Base-by-base conservation (phyloP, 2,113 vertebrate genomes). In the Opisthocomus hoazin region DNA sequence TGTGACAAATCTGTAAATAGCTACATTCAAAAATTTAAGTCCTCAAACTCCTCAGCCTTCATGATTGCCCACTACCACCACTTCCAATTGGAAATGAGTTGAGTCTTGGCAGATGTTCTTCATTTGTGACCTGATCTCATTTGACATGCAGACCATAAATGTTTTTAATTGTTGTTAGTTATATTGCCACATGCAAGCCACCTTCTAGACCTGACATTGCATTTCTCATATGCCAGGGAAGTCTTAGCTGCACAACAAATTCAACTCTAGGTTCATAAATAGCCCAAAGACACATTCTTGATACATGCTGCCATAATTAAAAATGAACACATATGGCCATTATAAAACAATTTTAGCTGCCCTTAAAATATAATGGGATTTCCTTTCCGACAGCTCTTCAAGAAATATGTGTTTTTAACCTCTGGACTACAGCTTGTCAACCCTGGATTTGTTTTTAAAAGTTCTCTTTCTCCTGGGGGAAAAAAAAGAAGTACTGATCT, bases 371-470 rank as follows among this genome's bases (percentile, higher is more conserved):
- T 14, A 84, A 23, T 74, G 27, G 36, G 26, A 90, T 84, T 93
- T 91, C 23, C 53, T 90, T 69, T 94, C 22, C 30, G 70, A 84
- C 56, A 89, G 76, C 68, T 89, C 66, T 61, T 53, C 32, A 30
- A 79, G n/a, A 95, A 87, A 46, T 53, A 36, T 60, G 17, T 13
- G 32, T 37, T 39, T 64, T 95, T 94, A 90, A 84, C 51, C 51
- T 87, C 86, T 90, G 89, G 64, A 68, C 60, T 73, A 36, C 29
- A 93, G 74, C 86, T 91, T 87, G 39, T 97, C 39, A 87, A 58
- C 32, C 27, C 26, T 96, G 69, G 51, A 74, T 60, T 96, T 95
- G 60, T 91, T 95, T 73, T 89, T 84, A 29, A 73, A 96, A 93
- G 43, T 75, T 32, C 12, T 86, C n/a, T 94, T 96, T 88, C 50